Base-by-base conservation (phyloP, 2,888 invertebrate genomes). In the Tenthredo notha region DNA sequence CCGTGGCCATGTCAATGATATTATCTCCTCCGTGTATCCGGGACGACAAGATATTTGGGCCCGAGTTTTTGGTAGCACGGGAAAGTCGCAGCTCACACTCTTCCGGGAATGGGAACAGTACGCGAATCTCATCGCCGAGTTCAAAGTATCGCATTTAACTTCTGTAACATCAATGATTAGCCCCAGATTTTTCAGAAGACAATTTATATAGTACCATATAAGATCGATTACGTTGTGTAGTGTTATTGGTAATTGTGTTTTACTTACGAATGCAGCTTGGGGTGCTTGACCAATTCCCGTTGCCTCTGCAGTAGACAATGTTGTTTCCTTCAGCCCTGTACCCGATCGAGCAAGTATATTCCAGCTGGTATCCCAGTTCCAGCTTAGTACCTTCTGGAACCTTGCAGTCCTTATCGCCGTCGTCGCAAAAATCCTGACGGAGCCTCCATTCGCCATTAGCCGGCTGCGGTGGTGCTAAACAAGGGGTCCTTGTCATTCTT, bases 41-140 rank as follows among this genome's bases (percentile, higher is more conserved):
- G 88, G 87, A 0, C 89, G 87, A 78, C 93, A 93, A 0, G 61
- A 47, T 12, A 93, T 54, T 18, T 54, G 78, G 9, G 92, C 92
- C 10, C 47, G 50, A 3, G 92, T 92, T 6, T 85, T 12, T 25
- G 91, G 89, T 25, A 85, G 87, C 21, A 90, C 89, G 2, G 88
- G 75, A 47, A 85, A 85, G 15, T 90, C 90, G 54, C 92, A 92
- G 0, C 67, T 67, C 67, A 67, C 67, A 25, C 2, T 29, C 25
- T 67, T 25, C 50, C 40, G 58, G 58, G 18, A 70, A 21, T 15
- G 29, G 70, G 40, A 9, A 43, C 37, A 74, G 74, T 37, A 18
- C 25, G 25, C 37, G 10, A 33, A 10, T 33, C 25, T 70, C 70
- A 15, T 29, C 6, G 10, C 29, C 18, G 70, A 70, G 37, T 70